These are phyloP conservation scores for Chionis minor DNA, from an alignment of 2,113 vertebrate genomes.

Conservation along the genomic window DNA sequence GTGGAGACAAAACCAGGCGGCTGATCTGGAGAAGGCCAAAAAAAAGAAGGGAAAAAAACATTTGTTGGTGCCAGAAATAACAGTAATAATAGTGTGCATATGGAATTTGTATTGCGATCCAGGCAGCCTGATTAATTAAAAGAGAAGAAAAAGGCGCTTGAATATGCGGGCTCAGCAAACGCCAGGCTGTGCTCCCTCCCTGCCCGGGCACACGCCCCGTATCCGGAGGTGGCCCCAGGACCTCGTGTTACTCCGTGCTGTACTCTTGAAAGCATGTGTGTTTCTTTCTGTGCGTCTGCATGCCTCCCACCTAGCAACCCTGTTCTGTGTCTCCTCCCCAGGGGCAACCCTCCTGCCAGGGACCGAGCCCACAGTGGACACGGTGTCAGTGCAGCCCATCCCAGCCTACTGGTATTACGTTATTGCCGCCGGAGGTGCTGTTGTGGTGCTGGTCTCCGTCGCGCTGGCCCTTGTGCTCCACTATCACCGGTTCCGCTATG, in stretches of 20 bases:
- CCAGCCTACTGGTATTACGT: slow-evolving; percentile 99
- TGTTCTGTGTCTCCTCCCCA: slow-evolving; percentile 97
- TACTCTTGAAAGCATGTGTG: slow-evolving; percentile 72
- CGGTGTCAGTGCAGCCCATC: slow-evolving; percentile 94
- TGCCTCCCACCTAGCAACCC: slow-evolving; percentile 92
- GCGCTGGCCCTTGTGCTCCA: slow-evolving; percentile 91
- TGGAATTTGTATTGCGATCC: slow-evolving; percentile 61
- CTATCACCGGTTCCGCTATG: slow-evolving; percentile 95
- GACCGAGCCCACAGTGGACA: slow-evolving; percentile 96
- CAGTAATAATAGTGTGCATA: slow-evolving; percentile 43
- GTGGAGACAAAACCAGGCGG: slow-evolving; percentile 68
- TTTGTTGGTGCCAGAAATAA: slow-evolving; percentile 51
- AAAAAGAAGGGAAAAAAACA: slow-evolving; percentile 23
- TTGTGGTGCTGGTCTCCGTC: slow-evolving; percentile 92
- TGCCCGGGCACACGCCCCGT: neutral
- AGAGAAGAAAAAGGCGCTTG: slow-evolving; percentile 24
- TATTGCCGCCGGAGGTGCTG: slow-evolving; percentile 92
- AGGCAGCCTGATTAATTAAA: slow-evolving; percentile 68
- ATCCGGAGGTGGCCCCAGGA: neutral
- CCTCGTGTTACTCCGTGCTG: neutral
- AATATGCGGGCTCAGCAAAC: slow-evolving; percentile 27
- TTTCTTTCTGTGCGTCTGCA: slow-evolving; percentile 79
- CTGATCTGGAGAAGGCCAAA: slow-evolving; percentile 55
- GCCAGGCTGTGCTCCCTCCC: neutral
- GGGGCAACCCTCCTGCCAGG: slow-evolving; percentile 94